phyloP scores from a whole-genome alignment of 2,113 vertebrate genomes.

The Diphyllodes magnificus region DNA sequence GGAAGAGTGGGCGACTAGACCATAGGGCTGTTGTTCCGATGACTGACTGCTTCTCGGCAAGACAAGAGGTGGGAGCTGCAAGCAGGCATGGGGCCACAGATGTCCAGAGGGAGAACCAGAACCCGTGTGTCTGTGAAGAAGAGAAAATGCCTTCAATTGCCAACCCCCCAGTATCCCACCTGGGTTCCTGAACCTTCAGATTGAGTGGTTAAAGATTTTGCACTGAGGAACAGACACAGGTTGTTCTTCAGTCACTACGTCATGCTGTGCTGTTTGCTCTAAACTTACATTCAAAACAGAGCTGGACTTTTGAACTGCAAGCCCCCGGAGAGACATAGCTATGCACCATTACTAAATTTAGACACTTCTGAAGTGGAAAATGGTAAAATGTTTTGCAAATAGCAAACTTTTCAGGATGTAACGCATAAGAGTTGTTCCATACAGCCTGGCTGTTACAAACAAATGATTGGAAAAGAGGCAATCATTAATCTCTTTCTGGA shows the following conservation, averaged over 20 bases:
- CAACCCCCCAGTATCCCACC: neutral
- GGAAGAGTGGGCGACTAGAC: neutral
- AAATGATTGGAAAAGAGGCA: neutral
- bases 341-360: conserved; percentile 57
- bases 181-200: neutral
- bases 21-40: neutral
- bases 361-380: conserved; percentile 30
- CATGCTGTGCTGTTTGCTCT: neutral
- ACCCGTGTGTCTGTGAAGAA: neutral
- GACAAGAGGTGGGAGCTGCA: neutral
- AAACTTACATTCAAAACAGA: conserved; percentile 38
- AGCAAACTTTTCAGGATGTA: conserved; percentile 11
- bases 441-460: neutral
- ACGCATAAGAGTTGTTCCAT: neutral
- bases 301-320: conserved; percentile 51
- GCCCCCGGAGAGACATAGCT: neutral
- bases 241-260: neutral
- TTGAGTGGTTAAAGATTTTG: neutral
- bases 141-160: neutral
- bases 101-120: neutral
- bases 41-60: neutral
- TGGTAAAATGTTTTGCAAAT: conserved; percentile 36
- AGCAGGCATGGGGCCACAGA: neutral
- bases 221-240: neutral
- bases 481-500: neutral